Evolutionary conservation across 2,797 vertebrate species (phyloP), one percentile per base, ranked within the genome.

Genomic region (Acipenser transmontanus): DNA sequence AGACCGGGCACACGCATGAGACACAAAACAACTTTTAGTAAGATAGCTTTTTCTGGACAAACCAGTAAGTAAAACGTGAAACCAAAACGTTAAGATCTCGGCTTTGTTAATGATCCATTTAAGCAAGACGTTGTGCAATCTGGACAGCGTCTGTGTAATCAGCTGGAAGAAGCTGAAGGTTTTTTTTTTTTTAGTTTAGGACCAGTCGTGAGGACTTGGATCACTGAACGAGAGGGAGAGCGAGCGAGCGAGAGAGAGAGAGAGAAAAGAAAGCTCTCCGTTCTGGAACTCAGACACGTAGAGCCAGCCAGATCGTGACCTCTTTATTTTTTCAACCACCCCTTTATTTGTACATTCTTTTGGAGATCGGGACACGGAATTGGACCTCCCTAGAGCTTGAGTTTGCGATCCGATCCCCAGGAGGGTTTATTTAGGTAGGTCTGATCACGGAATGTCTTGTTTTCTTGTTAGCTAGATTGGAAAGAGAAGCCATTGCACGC

Each of bases 1-100:
- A 98, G 93, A 95, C 91, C 89, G 91, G 93, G 92, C 91, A 91
- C 92, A 91, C 94, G 93, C 92, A 93, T 93, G 93, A 95, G 89
- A 93, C 91, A 92, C 89, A 85, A 89, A 89, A 92, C 92, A 94
- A 96, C 94, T 97, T 94, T 92, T 76, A 79, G 84, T 85, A 84
- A 85, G 85, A 84, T 85, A 83, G 82, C 79, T 82, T 70, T 34
- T 76, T 71, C 71, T 78, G 81, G 86, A 85, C 87, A 83, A 85
- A 85, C 79, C 81, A 70, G 73, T 79, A 85, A 83, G 85, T 79
- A 88, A 82, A 82, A 77, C 82, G 84, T 81, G 85, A 83, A 87
- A 75, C 70, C 68, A 80, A 77, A 81, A 80, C 77, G 78, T 75
- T 77, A 74, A 77, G 81, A 83, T 81, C 69, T 51, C 57, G 13